Evolutionary conservation across 2,888 invertebrate species (phyloP), one percentile per base, ranked within the genome.

Genomic region (Seira sanloemensis): DNA sequence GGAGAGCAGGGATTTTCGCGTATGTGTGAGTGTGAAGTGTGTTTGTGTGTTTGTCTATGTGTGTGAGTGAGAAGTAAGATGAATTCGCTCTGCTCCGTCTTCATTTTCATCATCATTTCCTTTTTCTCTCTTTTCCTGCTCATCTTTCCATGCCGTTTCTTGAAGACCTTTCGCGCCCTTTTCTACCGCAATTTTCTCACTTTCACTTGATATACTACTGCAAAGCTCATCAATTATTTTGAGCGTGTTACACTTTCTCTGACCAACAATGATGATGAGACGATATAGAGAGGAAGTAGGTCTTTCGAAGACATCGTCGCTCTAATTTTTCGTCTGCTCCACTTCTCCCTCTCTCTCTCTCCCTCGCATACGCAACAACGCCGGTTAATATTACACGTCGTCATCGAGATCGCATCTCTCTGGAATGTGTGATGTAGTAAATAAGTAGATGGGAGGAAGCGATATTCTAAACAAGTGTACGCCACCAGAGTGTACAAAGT

Each of bases 201-300:
- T 73, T 19, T 73, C 62, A 50, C 5, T 50, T 50, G 50, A 50
- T 50, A 50, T 50, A 50, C 50, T 50, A 46, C 78, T 78, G 81
- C 81, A 75, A 75, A 71, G 76, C 81, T 81, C 81, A 81, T 81
- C 71, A 66, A 81, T 81, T 81, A 81, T 81, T 81, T 69, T 75
- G 65, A 76, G 50, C 75, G 65, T 81, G 81, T 71, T 76, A 81
- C 76, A 76, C 81, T 76, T 75, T 80, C 37, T n/a, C 25, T 9
- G n/a, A 1, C 67, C 46, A 23, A 65, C 12, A 9, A 9, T 46
- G 23, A 23, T 16, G 19, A 5, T 1, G 21, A 65, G 65, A 65
- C 65, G 25, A 66, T 66, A 50, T 18, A 26, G 66, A 74, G 50
- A 12, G 50, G 50, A 50, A 50, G 50, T 50, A 50, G 5, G 50